phyloP scores from a whole-genome alignment of 1,140 invertebrate species.

The Polypedilum pembai region DNA sequence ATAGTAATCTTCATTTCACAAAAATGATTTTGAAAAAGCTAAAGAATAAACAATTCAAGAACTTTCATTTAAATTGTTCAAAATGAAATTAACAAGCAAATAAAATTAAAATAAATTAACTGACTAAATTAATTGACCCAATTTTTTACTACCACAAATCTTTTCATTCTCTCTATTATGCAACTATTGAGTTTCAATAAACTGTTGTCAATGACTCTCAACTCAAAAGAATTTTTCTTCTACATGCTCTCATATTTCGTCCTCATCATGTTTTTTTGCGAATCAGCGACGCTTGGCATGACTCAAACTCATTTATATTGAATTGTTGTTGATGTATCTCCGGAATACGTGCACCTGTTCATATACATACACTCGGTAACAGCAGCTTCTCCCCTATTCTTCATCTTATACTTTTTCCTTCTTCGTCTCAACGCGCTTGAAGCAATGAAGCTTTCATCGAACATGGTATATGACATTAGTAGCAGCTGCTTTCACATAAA shows the following conservation, averaged over 20 bases:
- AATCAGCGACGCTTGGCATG: constrained; percentile 15
- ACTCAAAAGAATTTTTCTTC: neutral
- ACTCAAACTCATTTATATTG: constrained; percentile 18
- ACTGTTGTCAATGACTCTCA: neutral
- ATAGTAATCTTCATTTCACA: no score
- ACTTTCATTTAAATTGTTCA: no score
- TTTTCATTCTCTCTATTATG: neutral
- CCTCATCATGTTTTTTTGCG: neutral
- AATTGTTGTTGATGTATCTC: constrained; percentile 18
- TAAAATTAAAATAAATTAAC: no score
- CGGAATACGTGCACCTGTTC: constrained; percentile 15
- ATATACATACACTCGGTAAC: neutral
- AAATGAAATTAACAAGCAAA: no score
- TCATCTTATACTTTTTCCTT: neutral
- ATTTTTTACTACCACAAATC: no score
- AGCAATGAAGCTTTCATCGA: constrained; percentile 16
- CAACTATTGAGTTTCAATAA: neutral
- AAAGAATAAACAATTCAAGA: no score
- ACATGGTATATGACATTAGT: constrained; percentile 12
- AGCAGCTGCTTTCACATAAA: constrained; percentile 16
- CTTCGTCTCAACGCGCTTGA: neutral
- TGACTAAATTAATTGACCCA: no score
- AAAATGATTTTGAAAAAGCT: no score
- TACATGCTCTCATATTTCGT: no score
- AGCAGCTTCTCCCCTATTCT: neutral